phyloP scores from a whole-genome alignment of 2,797 vertebrate genomes.

The Potorous gilbertii region DNA sequence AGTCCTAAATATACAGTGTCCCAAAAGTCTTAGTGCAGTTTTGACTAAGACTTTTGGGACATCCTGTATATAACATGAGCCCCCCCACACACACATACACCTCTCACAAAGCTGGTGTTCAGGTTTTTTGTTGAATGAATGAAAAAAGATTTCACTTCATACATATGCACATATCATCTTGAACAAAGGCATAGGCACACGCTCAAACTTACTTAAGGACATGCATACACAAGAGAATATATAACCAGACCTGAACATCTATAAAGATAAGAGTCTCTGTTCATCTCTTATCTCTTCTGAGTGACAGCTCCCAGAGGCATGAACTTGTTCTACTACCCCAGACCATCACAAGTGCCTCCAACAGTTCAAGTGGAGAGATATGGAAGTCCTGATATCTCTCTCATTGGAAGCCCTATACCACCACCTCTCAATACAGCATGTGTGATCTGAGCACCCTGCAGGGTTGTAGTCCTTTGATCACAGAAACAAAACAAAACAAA shows the following conservation, averaged over 20 bases:
- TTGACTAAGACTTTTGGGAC: not conserved
- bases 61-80: not conserved
- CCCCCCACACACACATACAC: not conserved
- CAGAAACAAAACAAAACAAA: conserved; percentile 4
- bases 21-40: not conserved
- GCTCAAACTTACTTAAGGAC: not conserved
- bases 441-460: conserved; percentile 21
- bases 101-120: not conserved
- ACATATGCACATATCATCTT: conserved; percentile 7
- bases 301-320: conserved; percentile 66
- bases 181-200: not conserved
- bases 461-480: not conserved
- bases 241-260: conserved; percentile 66
- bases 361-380: conserved; percentile 5
- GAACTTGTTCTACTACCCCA: conserved; percentile 51
- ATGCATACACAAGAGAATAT: conserved; percentile 31
- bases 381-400: conserved; percentile 36
- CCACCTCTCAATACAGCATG: not conserved
- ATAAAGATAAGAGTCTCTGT: conserved; percentile 70
- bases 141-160: conserved; percentile 25
- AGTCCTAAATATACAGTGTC: not conserved
- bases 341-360: conserved; percentile 1
- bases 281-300: conserved; percentile 65
- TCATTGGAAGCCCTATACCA: conserved; percentile 13
- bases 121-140: not conserved